Conservation (phyloP, 2,888 invertebrate species). For the Pemphredon lugubris region DNA sequence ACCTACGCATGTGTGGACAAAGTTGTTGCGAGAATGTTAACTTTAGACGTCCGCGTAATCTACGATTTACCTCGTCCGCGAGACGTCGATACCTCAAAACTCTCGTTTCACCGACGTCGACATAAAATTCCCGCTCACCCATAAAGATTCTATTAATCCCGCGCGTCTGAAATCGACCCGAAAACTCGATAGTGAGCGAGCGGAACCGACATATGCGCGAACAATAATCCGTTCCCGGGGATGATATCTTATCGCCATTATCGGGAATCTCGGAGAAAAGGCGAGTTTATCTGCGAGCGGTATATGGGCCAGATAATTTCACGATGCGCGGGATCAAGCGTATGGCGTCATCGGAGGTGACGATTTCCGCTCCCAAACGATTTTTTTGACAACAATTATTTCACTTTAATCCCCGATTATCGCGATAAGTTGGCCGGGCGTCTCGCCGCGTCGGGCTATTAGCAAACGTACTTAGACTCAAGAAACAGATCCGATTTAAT, state of each 20-base stretch:
- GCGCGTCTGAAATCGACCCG: constrained; percentile 50
- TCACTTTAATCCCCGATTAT: neutral
- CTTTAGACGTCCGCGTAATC: too few species aligned
- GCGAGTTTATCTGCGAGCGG: constrained; percentile 49
- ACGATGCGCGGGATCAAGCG: constrained; percentile 33
- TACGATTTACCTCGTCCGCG: too few species aligned
- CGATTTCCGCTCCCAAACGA: constrained; percentile 8
- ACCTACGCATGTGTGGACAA: too few species aligned
- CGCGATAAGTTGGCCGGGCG: neutral
- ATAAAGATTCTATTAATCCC: constrained; percentile 45
- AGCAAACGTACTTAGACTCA: too few species aligned
- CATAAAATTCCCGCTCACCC: too few species aligned
- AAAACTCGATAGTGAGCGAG: constrained; percentile 41
- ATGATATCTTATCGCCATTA: constrained; percentile 67
- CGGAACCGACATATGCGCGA: constrained; percentile 52
- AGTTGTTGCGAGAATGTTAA: too few species aligned
- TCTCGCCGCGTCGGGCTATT: too few species aligned
- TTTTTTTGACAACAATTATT: neutral
- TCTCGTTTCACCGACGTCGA: too few species aligned
- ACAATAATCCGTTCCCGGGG: constrained; percentile 56
- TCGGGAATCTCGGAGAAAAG: constrained; percentile 65
- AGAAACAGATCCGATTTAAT: too few species aligned
- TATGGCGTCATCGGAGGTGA: neutral
- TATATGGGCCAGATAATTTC: constrained; percentile 65
- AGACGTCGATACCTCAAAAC: too few species aligned